phyloP scores from a whole-genome alignment of 2,888 invertebrate genomes.

The Neria commutata region DNA sequence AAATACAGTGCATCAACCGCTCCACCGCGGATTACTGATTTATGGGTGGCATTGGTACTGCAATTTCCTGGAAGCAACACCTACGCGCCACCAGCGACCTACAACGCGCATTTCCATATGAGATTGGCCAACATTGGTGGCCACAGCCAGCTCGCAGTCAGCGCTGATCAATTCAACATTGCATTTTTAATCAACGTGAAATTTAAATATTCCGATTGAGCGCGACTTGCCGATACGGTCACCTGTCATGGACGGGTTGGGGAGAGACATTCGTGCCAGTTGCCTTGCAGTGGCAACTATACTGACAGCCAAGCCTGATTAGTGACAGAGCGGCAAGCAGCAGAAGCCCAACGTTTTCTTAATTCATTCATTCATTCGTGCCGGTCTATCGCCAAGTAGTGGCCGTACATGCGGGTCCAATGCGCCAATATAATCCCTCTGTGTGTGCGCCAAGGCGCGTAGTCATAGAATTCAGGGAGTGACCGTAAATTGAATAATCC shows the following conservation, averaged over 20 bases:
- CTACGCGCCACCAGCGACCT: slow-evolving; percentile 28
- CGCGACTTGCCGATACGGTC: slow-evolving; percentile 30
- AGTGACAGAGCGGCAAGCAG: too few species aligned
- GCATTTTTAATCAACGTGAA: slow-evolving; percentile 57
- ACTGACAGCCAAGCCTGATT: too few species aligned
- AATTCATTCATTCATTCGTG: slow-evolving; percentile 1
- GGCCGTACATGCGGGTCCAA: too few species aligned
- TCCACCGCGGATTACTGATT: too few species aligned
- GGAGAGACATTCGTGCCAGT: background rate
- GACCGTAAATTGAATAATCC: too few species aligned
- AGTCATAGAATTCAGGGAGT: too few species aligned
- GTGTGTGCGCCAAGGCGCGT: too few species aligned
- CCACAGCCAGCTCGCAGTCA: background rate
- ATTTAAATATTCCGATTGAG: slow-evolving; percentile 60
- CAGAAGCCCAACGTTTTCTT: slow-evolving; percentile 1
- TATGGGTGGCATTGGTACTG: slow-evolving; percentile 40
- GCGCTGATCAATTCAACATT: slow-evolving; percentile 14
- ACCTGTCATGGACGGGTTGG: background rate
- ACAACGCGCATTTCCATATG: background rate
- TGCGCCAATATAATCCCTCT: too few species aligned
- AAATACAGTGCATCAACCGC: too few species aligned
- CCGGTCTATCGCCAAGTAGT: too few species aligned
- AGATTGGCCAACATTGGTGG: background rate
- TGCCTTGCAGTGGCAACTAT: background rate
- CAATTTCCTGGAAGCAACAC: slow-evolving; percentile 37